A percentile compares a stretch with the other conserved stretches of the same genome.
Conservation (phyloP, 2,797 vertebrate species). For the Simalia tracyae region DNA sequence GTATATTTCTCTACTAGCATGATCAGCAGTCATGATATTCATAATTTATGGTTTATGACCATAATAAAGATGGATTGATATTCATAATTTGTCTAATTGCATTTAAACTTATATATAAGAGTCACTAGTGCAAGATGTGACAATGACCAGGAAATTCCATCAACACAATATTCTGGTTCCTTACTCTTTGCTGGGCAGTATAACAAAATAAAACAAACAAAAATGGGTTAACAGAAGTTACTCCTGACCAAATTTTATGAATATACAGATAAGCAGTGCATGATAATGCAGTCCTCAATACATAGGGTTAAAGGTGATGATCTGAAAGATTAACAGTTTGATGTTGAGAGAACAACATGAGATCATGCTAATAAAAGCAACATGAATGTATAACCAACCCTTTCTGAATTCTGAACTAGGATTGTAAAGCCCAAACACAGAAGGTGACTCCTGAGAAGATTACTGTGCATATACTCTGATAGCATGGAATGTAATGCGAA, state of each 20-base stretch:
- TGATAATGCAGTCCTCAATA: background rate
- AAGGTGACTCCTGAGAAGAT: conserved; percentile 21
- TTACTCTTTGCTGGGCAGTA: background rate
- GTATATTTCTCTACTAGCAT: too few relatives aligned
- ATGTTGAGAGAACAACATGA: conserved; percentile 4
- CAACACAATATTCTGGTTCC: background rate
- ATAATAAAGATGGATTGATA: background rate
- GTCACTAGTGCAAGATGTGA: background rate
- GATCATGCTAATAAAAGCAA: conserved; percentile 25
- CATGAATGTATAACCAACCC: background rate
- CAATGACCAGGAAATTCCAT: background rate
- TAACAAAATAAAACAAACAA: too few relatives aligned
- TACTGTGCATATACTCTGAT: background rate
- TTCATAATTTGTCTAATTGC: background rate
- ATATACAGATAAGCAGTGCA: background rate
- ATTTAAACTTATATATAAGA: background rate
- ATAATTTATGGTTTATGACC: background rate
- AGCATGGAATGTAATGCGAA: conserved; percentile 3
- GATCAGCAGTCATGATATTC: too few relatives aligned
- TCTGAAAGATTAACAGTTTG: conserved; percentile 8
- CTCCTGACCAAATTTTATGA: background rate
- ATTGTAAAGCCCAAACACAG: background rate
- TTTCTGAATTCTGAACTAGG: conserved; percentile 6
- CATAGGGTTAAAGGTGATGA: background rate
- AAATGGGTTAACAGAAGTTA: background rate